Percentiles rank a stretch among this genome's conserved stretches.
Conservation (phyloP, 2,797 vertebrate genomes). For the Podarcis lilfordi region DNA sequence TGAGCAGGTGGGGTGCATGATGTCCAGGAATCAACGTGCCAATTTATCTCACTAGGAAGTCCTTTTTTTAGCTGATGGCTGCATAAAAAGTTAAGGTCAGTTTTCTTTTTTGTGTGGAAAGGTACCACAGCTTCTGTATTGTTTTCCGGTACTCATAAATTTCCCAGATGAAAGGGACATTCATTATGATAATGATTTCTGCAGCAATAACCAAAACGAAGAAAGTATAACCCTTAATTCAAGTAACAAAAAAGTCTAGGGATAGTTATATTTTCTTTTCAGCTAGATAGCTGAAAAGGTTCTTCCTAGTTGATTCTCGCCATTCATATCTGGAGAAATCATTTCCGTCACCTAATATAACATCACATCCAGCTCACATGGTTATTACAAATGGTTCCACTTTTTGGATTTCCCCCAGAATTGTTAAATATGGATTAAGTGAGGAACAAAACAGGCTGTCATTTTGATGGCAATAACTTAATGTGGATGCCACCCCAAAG, state of each 20-base stretch:
- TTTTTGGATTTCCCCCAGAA: too few relatives aligned
- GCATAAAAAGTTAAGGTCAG: conserved; percentile 3
- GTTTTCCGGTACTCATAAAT: background rate
- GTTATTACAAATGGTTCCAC: too few relatives aligned
- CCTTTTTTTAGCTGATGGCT: conserved; percentile 17
- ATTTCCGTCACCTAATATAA: background rate
- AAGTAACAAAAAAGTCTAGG: too few relatives aligned
- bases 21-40: conserved; percentile 32
- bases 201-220: too few relatives aligned
- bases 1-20: conserved; percentile 27
- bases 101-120: background rate
- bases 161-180: background rate
- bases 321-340: background rate
- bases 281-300: background rate
- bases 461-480: too few relatives aligned
- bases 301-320: background rate
- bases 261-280: background rate
- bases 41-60: conserved; percentile 38
- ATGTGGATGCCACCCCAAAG: too few relatives aligned
- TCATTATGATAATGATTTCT: background rate
- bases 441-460: too few relatives aligned
- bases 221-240: background rate
- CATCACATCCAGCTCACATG: background rate
- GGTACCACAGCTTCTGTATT: background rate
- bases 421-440: too few relatives aligned